phyloP scores from a whole-genome alignment of 2,888 invertebrate species.

The Phaedon cochleariae region DNA sequence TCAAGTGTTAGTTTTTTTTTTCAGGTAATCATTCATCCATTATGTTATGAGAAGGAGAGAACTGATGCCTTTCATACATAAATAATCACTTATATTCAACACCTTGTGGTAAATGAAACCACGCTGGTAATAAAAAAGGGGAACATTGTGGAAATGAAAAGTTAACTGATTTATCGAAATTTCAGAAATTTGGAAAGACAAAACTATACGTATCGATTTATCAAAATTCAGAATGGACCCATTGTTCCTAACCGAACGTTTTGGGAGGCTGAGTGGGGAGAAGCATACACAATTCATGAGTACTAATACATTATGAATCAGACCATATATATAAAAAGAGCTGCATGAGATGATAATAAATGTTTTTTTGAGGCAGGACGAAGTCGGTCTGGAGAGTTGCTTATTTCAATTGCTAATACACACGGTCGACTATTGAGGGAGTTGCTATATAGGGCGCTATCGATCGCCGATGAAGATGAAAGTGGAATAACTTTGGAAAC shows the following conservation, averaged over 20 bases:
- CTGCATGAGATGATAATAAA: constrained; percentile 57
- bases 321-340: constrained; percentile 48
- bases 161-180: too few relatives aligned
- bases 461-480: constrained; percentile 5
- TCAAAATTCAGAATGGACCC: constrained; percentile 25
- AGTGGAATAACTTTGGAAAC: background rate
- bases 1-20: too few relatives aligned
- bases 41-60: too few relatives aligned
- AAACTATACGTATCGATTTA: constrained; percentile 15
- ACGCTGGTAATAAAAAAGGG: too few relatives aligned
- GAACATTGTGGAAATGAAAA: too few relatives aligned
- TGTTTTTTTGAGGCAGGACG: constrained; percentile 50
- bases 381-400: constrained; percentile 46
- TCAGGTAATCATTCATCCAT: too few relatives aligned
- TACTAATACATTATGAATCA: constrained; percentile 47
- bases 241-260: constrained; percentile 27
- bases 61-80: too few relatives aligned
- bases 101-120: too few relatives aligned
- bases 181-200: background rate
- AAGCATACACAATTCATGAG: constrained; percentile 41
- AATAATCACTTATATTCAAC: too few relatives aligned
- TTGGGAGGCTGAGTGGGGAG: constrained; percentile 20
- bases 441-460: constrained; percentile 47
- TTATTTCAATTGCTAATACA: constrained; percentile 59
- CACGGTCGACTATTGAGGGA: constrained; percentile 41